Percentiles rank a stretch among this genome's conserved stretches.
These are phyloP conservation scores for Equus quagga DNA, from an alignment of 2,113 vertebrate genomes.

Conservation along the genomic window DNA sequence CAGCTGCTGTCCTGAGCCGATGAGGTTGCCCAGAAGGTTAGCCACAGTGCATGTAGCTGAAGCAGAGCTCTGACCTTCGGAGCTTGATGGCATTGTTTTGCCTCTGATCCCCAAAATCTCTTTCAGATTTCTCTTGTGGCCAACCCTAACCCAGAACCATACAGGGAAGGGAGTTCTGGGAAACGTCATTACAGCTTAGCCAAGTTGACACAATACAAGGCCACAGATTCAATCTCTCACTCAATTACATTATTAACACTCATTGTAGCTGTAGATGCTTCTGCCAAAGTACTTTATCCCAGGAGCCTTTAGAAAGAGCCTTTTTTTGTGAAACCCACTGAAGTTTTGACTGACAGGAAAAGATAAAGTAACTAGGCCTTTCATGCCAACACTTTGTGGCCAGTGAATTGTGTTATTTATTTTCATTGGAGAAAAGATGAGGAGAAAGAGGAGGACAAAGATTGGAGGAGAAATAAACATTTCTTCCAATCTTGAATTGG, in stretches of 20 bases:
- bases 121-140: background rate
- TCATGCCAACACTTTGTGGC: background rate
- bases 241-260: background rate
- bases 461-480: background rate
- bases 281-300: background rate
- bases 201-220: background rate
- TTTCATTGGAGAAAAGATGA: conserved; percentile 29
- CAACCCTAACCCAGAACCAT: background rate
- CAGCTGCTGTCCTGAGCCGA: background rate
- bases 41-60: accelerated
- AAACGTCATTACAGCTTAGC: accelerated
- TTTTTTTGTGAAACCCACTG: background rate
- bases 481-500: background rate
- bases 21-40: background rate
- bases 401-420: background rate
- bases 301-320: background rate
- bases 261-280: background rate
- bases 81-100: background rate
- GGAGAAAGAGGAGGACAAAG: background rate
- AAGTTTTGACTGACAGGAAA: background rate
- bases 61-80: background rate
- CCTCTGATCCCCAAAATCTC: background rate
- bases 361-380: background rate
- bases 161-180: background rate
- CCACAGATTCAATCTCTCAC: background rate